phyloP scores from a whole-genome alignment of 1,140 invertebrate genomes.

The Drosophila nigrodunni region DNA sequence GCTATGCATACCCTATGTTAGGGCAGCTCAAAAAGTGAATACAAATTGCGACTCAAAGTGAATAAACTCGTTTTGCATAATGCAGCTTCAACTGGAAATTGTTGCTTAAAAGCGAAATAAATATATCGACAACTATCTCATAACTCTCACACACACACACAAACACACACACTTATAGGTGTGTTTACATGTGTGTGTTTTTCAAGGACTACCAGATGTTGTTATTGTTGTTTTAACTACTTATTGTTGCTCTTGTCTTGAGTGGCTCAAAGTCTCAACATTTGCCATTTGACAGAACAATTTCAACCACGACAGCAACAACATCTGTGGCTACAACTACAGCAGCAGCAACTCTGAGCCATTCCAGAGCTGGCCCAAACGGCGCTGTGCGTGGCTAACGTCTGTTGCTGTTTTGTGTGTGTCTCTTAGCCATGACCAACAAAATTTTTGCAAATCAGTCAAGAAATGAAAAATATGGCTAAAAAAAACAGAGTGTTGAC shows the following conservation, averaged over 20 bases:
- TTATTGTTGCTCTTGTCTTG: too few species aligned
- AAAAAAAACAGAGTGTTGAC: slow-evolving; percentile 4
- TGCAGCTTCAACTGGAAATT: slow-evolving; percentile 16
- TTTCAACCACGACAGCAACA: slow-evolving; percentile 14
- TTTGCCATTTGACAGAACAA: slow-evolving; percentile 43
- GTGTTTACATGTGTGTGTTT: neutral
- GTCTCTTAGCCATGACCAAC: slow-evolving; percentile 38
- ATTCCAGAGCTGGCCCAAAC: slow-evolving; percentile 11
- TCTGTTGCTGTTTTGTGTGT: neutral
- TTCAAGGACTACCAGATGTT: slow-evolving; percentile 54
- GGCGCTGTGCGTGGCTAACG: neutral
- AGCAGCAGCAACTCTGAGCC: slow-evolving; percentile 4
- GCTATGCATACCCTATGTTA: neutral
- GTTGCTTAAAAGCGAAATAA: neutral
- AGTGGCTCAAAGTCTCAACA: slow-evolving; percentile 12
- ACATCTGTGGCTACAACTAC: neutral
- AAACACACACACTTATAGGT: neutral
- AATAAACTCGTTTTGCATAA: slow-evolving; percentile 46
- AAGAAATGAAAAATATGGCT: too few species aligned
- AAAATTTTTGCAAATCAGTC: slow-evolving; percentile 34
- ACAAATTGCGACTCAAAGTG: slow-evolving; percentile 21
- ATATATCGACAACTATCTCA: slow-evolving; percentile 23
- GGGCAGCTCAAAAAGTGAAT: slow-evolving; percentile 1
- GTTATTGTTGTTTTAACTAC: neutral
- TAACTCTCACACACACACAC: neutral